Conservation (phyloP, 2,888 invertebrate species). For the Amphipyra berbera region DNA sequence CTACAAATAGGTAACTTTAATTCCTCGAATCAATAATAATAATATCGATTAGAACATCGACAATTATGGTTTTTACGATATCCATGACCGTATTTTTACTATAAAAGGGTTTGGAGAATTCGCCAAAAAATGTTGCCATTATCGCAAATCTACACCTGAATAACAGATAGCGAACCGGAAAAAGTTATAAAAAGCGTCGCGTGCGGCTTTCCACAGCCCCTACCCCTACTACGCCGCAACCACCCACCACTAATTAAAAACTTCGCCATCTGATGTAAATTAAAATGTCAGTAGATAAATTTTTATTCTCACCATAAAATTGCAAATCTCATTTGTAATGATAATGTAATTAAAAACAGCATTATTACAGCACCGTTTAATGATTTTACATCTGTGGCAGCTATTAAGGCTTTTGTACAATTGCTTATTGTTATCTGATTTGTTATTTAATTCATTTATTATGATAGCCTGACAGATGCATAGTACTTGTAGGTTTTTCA, state of each 20-base stretch:
- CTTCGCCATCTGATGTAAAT: slow-evolving; percentile 74
- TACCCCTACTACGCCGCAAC: slow-evolving; percentile 37
- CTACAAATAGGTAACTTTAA: too few relatives aligned
- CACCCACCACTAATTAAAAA: slow-evolving; percentile 79
- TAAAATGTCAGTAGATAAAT: slow-evolving; percentile 71
- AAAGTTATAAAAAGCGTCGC: slow-evolving; percentile 68
- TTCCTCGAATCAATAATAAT: too few relatives aligned
- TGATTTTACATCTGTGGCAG: slow-evolving; percentile 23
- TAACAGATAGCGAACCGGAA: slow-evolving; percentile 37
- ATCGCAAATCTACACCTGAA: slow-evolving; percentile 25
- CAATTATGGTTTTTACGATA: slow-evolving; percentile 1
- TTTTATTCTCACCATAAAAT: slow-evolving; percentile 63
- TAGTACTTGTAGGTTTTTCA: too few relatives aligned
- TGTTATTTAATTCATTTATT: background rate
- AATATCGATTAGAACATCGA: too few relatives aligned
- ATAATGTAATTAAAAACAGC: slow-evolving; percentile 52
- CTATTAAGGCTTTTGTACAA: background rate
- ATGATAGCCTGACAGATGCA: too few relatives aligned
- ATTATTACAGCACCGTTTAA: slow-evolving; percentile 27
- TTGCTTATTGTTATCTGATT: slow-evolving; percentile 14
- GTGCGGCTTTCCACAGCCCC: slow-evolving; percentile 50
- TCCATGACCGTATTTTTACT: background rate
- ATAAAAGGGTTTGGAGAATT: slow-evolving; percentile 4
- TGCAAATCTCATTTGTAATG: slow-evolving; percentile 68
- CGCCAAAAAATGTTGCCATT: slow-evolving; percentile 20